phyloP scores from a whole-genome alignment of 2,888 invertebrate species.

The Mycalesis mineus region DNA sequence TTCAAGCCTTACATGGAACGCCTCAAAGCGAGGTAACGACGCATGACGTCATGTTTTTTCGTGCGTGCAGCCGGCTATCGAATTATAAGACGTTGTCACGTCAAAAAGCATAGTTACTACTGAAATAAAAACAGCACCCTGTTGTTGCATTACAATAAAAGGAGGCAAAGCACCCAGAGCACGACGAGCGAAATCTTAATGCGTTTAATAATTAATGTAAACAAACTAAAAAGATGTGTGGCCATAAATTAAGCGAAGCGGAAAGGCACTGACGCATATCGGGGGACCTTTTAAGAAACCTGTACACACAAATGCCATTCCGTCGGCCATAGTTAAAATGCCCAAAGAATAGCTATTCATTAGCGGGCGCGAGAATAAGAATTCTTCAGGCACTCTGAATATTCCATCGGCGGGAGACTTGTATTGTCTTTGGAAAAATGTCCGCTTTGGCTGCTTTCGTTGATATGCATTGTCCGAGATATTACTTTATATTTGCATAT shows the following conservation, averaged over 20 bases:
- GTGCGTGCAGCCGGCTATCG: too few species aligned
- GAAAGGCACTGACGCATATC: slow-evolving; percentile 74
- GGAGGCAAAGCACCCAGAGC: slow-evolving; percentile 35
- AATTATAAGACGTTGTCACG: too few species aligned
- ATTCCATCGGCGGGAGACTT: slow-evolving; percentile 65
- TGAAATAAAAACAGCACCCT: too few species aligned
- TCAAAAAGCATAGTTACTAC: too few species aligned
- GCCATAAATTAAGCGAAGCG: slow-evolving; percentile 73
- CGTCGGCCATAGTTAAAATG: slow-evolving; percentile 76
- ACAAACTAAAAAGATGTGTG: slow-evolving; percentile 58
- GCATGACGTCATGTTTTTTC: too few species aligned
- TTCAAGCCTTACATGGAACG: too few species aligned
- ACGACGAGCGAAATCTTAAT: slow-evolving; percentile 58
- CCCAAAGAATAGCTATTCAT: slow-evolving; percentile 78
- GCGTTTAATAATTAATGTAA: slow-evolving; percentile 68
- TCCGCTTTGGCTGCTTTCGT: slow-evolving; percentile 41
- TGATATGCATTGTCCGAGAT: background rate
- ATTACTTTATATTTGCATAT: background rate
- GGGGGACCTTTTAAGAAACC: slow-evolving; percentile 75
- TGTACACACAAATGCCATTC: slow-evolving; percentile 76
- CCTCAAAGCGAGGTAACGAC: too few species aligned
- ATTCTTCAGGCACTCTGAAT: slow-evolving; percentile 75
- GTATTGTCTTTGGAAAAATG: slow-evolving; percentile 77
- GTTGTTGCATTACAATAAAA: slow-evolving; percentile 15
- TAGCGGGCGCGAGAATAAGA: slow-evolving; percentile 77